Base-by-base conservation (phyloP, 1,140 invertebrate species). In the Trachymyrmex cornetzi region DNA sequence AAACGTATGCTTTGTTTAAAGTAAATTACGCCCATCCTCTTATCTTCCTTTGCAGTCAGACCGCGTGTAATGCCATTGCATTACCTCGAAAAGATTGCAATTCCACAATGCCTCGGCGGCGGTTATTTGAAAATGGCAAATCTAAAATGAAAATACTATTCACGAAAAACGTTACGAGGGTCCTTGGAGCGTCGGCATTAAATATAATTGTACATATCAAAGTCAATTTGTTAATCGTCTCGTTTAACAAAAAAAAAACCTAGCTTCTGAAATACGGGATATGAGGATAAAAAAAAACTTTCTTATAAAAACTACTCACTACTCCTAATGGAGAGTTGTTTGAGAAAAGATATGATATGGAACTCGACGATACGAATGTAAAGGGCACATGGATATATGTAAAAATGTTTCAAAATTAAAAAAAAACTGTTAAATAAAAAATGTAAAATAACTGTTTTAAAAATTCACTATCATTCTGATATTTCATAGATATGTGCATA, bases 1-100 rank as follows among this genome's bases (percentile, higher is more conserved):
- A 84, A 84, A 84, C 59, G 80, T 61, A 75, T 75, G 80, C 80
- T 84, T 84, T 84, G 69, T 84, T 74, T 72, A 84, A 84, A 84
- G 80, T 84, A 84, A 84, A 84, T 84, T 84, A 84, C 80, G n/a
- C 38, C 24, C 69, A 22, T 75, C 44, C 80, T 74, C 80, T 84
- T 84, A 84, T 84, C 71, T 84, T 84, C 57, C 80, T 84, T 84
- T 80, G 19, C 77, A 75, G 80, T 75, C 80, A 74, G 80, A 84
- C 80, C 69, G 69, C 55, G 50, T 75, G 80, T 84, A 61, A 75
- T 81, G 48, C 63, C 64, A 48, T 74, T 75, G 57, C 80, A 44
- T 84, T 84, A 63, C 69, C 69, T 74, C 69, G 55, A 61, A 63
- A 63, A 84, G 80, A 84, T 75, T 84, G 69, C 72, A 84, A 84